Conservation (phyloP, 2,113 vertebrate genomes). For the Lates calcarifer region DNA sequence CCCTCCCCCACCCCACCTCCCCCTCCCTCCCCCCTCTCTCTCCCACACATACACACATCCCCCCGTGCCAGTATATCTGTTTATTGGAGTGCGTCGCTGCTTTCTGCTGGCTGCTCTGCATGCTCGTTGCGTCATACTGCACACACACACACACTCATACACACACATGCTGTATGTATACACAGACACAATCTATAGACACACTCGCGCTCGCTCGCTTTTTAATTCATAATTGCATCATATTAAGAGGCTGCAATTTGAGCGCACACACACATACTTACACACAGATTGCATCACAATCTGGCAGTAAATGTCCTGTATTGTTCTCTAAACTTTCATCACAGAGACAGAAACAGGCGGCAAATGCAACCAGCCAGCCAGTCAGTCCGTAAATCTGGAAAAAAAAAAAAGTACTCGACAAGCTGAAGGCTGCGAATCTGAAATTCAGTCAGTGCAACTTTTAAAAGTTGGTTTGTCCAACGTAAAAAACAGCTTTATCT, state of each 20-base stretch:
- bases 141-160: background rate
- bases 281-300: slow-evolving; percentile 61
- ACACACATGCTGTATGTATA: background rate
- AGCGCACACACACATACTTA: slow-evolving; percentile 25
- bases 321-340: slow-evolving; percentile 55
- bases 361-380: background rate
- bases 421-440: background rate
- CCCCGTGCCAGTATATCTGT: slow-evolving; percentile 46
- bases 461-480: too few species aligned
- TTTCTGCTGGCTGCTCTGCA: slow-evolving; percentile 49
- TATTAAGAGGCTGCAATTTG: background rate
- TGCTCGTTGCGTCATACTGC: slow-evolving; percentile 53
- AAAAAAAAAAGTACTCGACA: background rate
- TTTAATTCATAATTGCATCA: slow-evolving; percentile 55
- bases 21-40: slow-evolving; percentile 28
- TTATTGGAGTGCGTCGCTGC: slow-evolving; percentile 49
- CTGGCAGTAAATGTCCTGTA: slow-evolving; percentile 44
- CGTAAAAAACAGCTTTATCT: too few species aligned
- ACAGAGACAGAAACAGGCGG: slow-evolving; percentile 16
- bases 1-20: slow-evolving; percentile 22
- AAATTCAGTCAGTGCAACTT: background rate
- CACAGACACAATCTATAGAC: slow-evolving; percentile 49
- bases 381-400: background rate
- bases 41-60: slow-evolving; percentile 22
- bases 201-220: slow-evolving; percentile 4